phyloP scores from a whole-genome alignment of 2,797 vertebrate species.

The Selene dorsalis region DNA sequence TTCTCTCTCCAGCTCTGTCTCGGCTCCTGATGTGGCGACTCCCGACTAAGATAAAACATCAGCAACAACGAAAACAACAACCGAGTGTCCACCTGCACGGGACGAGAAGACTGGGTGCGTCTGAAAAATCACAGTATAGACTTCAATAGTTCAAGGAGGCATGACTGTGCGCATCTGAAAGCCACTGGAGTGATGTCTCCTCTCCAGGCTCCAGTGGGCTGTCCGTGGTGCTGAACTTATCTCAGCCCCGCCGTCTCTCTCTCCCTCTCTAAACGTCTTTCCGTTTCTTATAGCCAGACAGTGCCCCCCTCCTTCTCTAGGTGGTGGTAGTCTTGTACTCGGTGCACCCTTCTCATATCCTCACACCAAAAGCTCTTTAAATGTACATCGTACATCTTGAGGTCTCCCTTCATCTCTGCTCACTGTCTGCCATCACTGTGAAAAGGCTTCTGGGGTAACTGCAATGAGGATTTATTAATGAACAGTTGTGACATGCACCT shows the following conservation, averaged over 20 bases:
- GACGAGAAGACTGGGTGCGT: not conserved
- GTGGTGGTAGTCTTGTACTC: constrained; percentile 54
- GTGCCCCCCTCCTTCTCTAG: constrained; percentile 69
- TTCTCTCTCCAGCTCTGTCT: constrained; percentile 48
- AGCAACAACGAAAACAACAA: not conserved
- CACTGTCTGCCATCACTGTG: not conserved
- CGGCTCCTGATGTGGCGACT: constrained; percentile 31
- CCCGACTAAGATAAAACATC: not conserved
- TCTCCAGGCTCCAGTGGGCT: constrained; percentile 58
- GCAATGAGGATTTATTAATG: not conserved
- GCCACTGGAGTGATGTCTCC: constrained; percentile 45
- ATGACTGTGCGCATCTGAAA: constrained; percentile 48
- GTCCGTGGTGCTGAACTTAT: constrained; percentile 76
- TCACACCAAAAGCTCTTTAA: constrained; percentile 17
- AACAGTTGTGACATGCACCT: not conserved
- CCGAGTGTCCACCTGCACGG: constrained; percentile 13
- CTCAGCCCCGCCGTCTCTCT: constrained; percentile 28
- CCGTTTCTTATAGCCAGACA: constrained; percentile 67
- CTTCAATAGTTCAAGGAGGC: constrained; percentile 43
- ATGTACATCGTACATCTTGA: not conserved
- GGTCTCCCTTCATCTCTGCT: not conserved
- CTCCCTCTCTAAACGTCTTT: constrained; percentile 34
- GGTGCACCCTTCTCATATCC: constrained; percentile 14
- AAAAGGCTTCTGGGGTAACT: not conserved
- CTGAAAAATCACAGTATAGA: not conserved